Evolutionary conservation across 1,140 invertebrate genomes (phyloP).

Genomic region (Leptinotarsa undecemlineata): DNA sequence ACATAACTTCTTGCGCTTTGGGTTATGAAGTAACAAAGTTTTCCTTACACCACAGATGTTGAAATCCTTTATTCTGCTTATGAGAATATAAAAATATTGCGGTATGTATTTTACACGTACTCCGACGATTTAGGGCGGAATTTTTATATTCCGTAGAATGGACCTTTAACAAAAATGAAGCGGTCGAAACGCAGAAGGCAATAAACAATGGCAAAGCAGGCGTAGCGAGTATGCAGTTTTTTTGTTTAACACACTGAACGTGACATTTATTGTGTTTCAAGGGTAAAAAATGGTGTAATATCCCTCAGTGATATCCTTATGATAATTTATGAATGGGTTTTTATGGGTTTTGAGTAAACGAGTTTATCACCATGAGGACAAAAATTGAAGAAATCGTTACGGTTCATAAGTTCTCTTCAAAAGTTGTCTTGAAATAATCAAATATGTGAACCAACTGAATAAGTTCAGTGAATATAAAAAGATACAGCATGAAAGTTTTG

Average conservation of each 20-base stretch:
- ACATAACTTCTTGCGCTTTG: background rate
- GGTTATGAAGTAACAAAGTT: slow-evolving; percentile 2
- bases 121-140: too few species aligned
- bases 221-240: background rate
- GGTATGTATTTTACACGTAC: too few species aligned
- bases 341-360: too few species aligned
- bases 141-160: background rate
- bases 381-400: too few species aligned
- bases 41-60: background rate
- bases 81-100: slow-evolving; percentile 1
- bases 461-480: too few species aligned
- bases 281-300: background rate
- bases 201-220: background rate
- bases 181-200: background rate
- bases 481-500: too few species aligned
- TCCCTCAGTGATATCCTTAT: background rate
- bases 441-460: too few species aligned
- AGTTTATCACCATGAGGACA: too few species aligned
- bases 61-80: background rate
- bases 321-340: background rate
- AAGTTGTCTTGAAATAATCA: too few species aligned
- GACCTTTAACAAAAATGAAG: background rate
- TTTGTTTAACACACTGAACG: background rate
- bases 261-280: background rate
- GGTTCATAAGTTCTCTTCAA: too few species aligned